Conservation (phyloP, 2,888 invertebrate genomes). For the Drosophila mercatorum region DNA sequence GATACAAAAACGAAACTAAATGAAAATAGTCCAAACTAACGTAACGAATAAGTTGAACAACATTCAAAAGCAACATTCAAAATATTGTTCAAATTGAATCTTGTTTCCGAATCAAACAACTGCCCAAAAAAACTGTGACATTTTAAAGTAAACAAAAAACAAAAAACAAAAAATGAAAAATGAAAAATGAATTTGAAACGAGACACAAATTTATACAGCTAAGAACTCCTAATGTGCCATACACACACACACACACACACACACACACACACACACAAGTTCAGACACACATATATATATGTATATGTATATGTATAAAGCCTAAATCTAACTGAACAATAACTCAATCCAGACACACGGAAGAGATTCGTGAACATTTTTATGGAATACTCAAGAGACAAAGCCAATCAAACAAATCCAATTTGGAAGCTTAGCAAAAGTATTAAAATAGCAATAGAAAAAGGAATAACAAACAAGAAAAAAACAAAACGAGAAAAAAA, state of each 20-base stretch:
- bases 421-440: slow-evolving; percentile 17
- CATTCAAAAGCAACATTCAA: no score
- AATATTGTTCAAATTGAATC: slow-evolving; percentile 26
- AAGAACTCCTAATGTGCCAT: slow-evolving; percentile 70
- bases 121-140: slow-evolving; percentile 61
- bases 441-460: slow-evolving; percentile 17
- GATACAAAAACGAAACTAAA: slow-evolving; percentile 29
- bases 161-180: background rate
- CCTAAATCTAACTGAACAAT: slow-evolving; percentile 54
- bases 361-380: slow-evolving; percentile 51
- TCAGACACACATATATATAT: slow-evolving; percentile 4
- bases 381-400: slow-evolving; percentile 30
- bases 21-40: slow-evolving; percentile 47
- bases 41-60: slow-evolving; percentile 27
- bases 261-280: slow-evolving; percentile 3
- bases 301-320: slow-evolving; percentile 21
- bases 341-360: slow-evolving; percentile 30
- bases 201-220: slow-evolving; percentile 34
- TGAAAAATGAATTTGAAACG: slow-evolving; percentile 11
- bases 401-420: slow-evolving; percentile 27
- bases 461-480: background rate
- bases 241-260: slow-evolving; percentile 36
- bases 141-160: slow-evolving; percentile 34
- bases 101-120: slow-evolving; percentile 37
- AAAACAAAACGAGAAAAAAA: slow-evolving; percentile 1